Conservation (phyloP, 2,888 invertebrate genomes). For the Strigamia crassipes region DNA sequence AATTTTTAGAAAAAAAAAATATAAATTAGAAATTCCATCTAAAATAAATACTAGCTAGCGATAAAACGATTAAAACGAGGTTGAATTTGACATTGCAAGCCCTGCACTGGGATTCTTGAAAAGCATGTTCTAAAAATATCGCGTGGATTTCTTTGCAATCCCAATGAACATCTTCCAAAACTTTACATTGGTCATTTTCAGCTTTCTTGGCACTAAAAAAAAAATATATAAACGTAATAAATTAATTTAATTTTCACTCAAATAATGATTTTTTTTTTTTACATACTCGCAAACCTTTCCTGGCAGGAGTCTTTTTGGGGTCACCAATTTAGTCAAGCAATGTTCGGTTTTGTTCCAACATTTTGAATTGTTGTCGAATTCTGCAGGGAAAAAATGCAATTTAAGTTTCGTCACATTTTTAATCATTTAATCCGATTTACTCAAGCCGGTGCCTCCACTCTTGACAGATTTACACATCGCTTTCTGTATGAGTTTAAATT, state of each 20-base stretch:
- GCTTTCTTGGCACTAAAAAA: neutral
- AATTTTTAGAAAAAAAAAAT: neutral
- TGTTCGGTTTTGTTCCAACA: neutral
- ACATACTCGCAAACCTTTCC: conserved; percentile 4
- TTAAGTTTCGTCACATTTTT: neutral
- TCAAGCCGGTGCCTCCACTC: neutral
- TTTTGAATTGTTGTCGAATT: neutral
- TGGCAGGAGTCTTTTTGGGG: neutral
- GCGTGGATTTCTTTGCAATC: neutral
- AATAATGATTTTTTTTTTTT: too few species aligned
- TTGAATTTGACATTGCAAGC: neutral
- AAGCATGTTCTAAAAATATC: neutral
- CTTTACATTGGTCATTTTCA: neutral
- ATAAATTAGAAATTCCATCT: neutral
- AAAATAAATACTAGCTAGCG: neutral
- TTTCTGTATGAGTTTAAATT: neutral
- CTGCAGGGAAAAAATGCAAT: neutral
- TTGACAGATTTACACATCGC: conserved; percentile 3
- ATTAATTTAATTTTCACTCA: neutral
- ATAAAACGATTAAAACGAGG: neutral
- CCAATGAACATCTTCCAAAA: neutral
- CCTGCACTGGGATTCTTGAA: neutral
- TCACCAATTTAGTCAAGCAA: neutral
- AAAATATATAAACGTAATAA: neutral
- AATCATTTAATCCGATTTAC: neutral